These are phyloP conservation scores for Muscicapa adusta DNA, from an alignment of 2,113 vertebrate species.

Conservation along the genomic window DNA sequence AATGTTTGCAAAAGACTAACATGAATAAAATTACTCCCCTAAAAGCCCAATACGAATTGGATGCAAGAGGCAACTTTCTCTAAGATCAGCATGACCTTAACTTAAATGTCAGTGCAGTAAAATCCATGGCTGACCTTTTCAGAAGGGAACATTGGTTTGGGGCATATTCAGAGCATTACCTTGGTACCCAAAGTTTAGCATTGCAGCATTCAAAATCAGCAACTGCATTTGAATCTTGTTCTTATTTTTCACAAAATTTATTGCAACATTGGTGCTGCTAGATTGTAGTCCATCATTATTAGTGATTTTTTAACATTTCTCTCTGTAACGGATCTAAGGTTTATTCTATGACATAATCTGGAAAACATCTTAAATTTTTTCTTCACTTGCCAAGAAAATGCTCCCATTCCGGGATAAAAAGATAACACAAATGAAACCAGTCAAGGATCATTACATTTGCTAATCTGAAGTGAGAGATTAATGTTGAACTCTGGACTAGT, in stretches of 20 bases:
- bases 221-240: neutral
- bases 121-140: neutral
- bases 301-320: slow-evolving; percentile 12
- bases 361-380: slow-evolving; percentile 26
- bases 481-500: neutral
- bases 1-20: neutral
- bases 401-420: slow-evolving; percentile 23
- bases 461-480: slow-evolving; percentile 37
- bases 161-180: neutral
- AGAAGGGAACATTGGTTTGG: neutral
- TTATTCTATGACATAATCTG: slow-evolving; percentile 44
- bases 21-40: neutral
- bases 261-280: neutral
- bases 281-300: neutral
- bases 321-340: neutral
- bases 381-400: slow-evolving; percentile 26
- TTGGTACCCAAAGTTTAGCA: neutral
- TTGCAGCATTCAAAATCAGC: neutral
- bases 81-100: neutral
- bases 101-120: neutral
- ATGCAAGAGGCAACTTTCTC: neutral
- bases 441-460: slow-evolving; percentile 23
- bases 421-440: slow-evolving; percentile 47
- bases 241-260: neutral
- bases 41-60: neutral